Conservation (phyloP, 2,797 vertebrate species). For the Microhierax caerulescens region DNA sequence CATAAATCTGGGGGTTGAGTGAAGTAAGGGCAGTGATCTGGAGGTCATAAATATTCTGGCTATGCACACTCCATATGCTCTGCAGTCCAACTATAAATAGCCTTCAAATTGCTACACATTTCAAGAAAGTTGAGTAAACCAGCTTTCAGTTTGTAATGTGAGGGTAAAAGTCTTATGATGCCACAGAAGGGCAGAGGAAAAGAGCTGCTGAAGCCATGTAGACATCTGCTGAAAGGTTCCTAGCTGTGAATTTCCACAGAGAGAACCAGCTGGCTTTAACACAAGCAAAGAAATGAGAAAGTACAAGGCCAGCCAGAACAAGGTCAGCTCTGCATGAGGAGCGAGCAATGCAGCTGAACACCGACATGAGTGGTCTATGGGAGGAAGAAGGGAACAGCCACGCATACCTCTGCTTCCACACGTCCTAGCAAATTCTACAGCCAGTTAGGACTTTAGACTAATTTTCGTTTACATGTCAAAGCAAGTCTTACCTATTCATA, state of each 20-base stretch:
- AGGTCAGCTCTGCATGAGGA: slow-evolving; percentile 35
- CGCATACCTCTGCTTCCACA: neutral
- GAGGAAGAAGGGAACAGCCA: neutral
- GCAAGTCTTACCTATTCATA: neutral
- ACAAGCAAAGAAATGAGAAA: slow-evolving; percentile 51
- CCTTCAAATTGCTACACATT: slow-evolving; percentile 38
- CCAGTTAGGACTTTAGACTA: neutral
- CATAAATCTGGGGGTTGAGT: slow-evolving; percentile 33
- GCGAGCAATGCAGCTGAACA: neutral
- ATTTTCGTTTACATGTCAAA: neutral
- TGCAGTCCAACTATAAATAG: slow-evolving; percentile 55
- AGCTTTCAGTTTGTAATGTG: slow-evolving; percentile 44
- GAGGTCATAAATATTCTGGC: slow-evolving; percentile 49
- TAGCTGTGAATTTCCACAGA: slow-evolving; percentile 63
- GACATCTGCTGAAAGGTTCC: slow-evolving; percentile 66
- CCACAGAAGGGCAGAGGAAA: slow-evolving; percentile 53
- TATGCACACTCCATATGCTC: slow-evolving; percentile 40
- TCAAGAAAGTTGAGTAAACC: slow-evolving; percentile 55
- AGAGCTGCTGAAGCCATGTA: slow-evolving; percentile 44
- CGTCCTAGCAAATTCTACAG: neutral
- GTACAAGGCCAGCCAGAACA: slow-evolving; percentile 51
- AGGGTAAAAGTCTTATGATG: slow-evolving; percentile 60
- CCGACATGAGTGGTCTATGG: neutral
- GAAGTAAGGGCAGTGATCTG: slow-evolving; percentile 40
- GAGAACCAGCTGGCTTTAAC: slow-evolving; percentile 55